Base-by-base conservation (phyloP, 2,113 vertebrate genomes). In the Plecturocebus donacophilus region DNA sequence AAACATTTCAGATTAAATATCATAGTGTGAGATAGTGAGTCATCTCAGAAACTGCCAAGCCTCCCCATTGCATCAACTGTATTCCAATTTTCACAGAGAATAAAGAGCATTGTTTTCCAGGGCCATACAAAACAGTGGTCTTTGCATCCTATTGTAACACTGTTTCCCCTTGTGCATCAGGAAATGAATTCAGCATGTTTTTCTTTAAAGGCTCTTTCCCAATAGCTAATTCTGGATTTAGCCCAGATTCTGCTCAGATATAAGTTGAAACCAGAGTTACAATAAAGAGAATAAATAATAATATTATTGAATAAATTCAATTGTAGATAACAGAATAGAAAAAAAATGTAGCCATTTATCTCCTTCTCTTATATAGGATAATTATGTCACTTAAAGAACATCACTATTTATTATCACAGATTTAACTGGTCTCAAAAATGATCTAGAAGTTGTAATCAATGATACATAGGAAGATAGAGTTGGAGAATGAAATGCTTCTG, bases 251-350 rank as follows among this genome's bases (percentile, higher is more conserved):
- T 93, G n/a, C 42, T 89, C 70, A 87, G 8, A 52, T 81, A 2
- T 40, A 85, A 73, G 20, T 77, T 91, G n/a, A 91, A 97, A 87
- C 83, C 8, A 94, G 45, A 92, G 49, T 87, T 79, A 88, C 3
- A 54, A n/a, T 52, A 95, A 81, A 75, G 6, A 79, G 42, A 61
- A 30, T 6, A 13, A 30, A 27, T 73, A 82, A 87, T 86, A 76
- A 73, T 14, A 64, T 75, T 52, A 71, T 49, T 25, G 8, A 90
- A 91, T 35, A 81, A 77, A 90, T 20, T 56, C 8, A 85, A 19
- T 84, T 68, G 32, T 42, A 32, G 77, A 30, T 38, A 38, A 49
- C 11, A 81, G 32, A 96, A 61, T 45, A 40, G 84, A 47, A 76
- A 92, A 32, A 82, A 92, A 91, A 92, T 54, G 23, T 49, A 76